These are phyloP conservation scores for Abramis brama DNA, from an alignment of 2,113 vertebrate genomes.

Conservation along the genomic window DNA sequence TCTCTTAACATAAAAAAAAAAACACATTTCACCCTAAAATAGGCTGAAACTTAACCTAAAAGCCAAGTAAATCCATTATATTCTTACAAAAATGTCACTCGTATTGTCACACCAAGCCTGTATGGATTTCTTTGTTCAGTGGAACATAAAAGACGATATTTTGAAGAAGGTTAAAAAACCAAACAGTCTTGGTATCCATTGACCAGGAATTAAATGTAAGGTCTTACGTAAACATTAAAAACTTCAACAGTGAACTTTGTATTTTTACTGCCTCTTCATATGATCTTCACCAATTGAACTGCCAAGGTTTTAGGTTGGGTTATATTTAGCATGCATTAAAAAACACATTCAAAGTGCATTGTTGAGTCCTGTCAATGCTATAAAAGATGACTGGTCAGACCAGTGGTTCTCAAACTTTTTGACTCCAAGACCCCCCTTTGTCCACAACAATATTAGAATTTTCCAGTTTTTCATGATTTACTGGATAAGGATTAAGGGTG, in stretches of 20 bases:
- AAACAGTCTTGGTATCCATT: not conserved
- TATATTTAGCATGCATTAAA: slow-evolving; percentile 38
- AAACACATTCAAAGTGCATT: slow-evolving; percentile 38
- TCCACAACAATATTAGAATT: no score
- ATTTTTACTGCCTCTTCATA: not conserved
- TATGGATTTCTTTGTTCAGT: not conserved
- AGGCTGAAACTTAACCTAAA: not conserved
- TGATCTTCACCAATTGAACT: not conserved
- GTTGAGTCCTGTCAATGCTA: not conserved
- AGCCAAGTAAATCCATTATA: not conserved
- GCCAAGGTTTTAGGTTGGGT: slow-evolving; percentile 17
- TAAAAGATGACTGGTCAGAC: slow-evolving; percentile 21
- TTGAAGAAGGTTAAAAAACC: not conserved
- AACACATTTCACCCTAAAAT: not conserved
- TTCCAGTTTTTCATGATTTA: no score
- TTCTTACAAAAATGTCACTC: not conserved
- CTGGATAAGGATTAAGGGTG: no score
- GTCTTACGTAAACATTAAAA: not conserved
- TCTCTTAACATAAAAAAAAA: not conserved
- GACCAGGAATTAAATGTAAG: not conserved
- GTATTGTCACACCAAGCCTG: not conserved
- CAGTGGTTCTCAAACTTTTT: no score
- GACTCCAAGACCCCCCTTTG: no score
- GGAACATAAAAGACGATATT: not conserved
- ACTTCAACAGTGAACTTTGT: not conserved